Base-by-base conservation (phyloP, 2,888 invertebrate species). In the Cephus runcator region DNA sequence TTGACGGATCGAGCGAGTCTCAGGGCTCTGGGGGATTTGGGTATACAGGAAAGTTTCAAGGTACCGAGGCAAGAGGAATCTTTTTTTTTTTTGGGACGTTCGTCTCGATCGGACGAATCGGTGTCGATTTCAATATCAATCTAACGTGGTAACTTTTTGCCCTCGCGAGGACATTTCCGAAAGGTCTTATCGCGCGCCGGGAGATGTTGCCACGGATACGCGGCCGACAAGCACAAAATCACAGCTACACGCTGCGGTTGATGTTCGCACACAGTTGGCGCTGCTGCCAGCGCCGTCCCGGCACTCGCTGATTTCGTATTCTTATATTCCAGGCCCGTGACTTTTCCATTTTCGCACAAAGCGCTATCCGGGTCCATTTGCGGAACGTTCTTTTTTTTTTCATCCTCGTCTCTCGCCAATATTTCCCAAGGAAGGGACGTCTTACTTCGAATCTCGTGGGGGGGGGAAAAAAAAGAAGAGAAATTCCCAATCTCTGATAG, bases 321-420 rank as follows among this genome's bases (percentile, higher is more conserved):
- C 84, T 85, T 82, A 83, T 79, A 81, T 86, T 86, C 84, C 83
- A 82, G 83, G 80, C 80, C 82, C 83, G 83, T 86, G 86, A 87
- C 83, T 86, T 86, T 86, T 86, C 87, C 86, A 86, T 86, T 85
- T 86, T 86, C 86, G 82, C 83, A 87, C 86, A 84, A 85, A 86
- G 83, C 86, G 73, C 80, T 83, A 83, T 83, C 83, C 83, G 80
- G 82, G 82, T 82, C 83, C 83, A 85, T 83, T 83, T 79, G 80
- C 78, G 75, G 81, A 81, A 80, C 79, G 69, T 78, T 33, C 33
- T n/a, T 75, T 75, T 75, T 23, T 40, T 30, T 23, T 23, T 71
- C 33, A 2, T 74, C 36, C 30, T 35, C 35, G 36, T 30, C 34
- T 33, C 74, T 35, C 30, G 74, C 76, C 79, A 69, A 79, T 79